Conservation (phyloP, 2,888 invertebrate species). For the Stenotaenia linearis region DNA sequence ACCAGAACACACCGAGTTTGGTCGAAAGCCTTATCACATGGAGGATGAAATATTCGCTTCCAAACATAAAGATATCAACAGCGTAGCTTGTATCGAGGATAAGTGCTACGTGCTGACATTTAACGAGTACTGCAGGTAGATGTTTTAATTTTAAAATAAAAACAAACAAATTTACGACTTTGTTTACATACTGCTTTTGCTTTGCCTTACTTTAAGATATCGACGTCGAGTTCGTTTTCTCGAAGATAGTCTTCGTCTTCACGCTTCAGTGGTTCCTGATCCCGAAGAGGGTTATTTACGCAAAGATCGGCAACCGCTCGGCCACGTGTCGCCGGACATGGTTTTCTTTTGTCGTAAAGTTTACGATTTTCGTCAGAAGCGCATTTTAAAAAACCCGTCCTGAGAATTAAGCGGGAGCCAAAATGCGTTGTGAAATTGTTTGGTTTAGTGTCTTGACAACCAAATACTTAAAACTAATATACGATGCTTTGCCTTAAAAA, state of each 20-base stretch:
- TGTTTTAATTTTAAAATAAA: too few relatives aligned
- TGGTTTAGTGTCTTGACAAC: neutral
- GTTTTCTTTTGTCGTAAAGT: constrained; percentile 91
- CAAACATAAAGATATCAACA: constrained; percentile 88
- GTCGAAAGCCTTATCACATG: constrained; percentile 70
- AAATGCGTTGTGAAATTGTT: neutral
- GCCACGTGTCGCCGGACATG: constrained; percentile 68
- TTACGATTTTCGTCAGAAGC: constrained; percentile 88
- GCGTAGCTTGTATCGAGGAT: constrained; percentile 96
- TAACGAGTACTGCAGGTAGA: constrained; percentile 95
- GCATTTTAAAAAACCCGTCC: constrained; percentile 55
- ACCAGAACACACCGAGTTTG: constrained; percentile 92
- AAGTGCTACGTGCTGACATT: constrained; percentile 94
- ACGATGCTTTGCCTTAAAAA: constrained; percentile 1
- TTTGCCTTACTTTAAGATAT: constrained; percentile 58
- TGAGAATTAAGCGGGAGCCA: constrained; percentile 34
- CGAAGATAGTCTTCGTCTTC: constrained; percentile 66
- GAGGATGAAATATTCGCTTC: constrained; percentile 93
- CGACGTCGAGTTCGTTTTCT: constrained; percentile 71
- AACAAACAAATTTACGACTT: neutral
- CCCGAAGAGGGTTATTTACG: constrained; percentile 41
- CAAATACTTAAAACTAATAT: constrained; percentile 4
- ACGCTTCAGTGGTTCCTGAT: constrained; percentile 65
- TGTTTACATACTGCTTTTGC: neutral
- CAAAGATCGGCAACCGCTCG: constrained; percentile 52